phyloP scores from a whole-genome alignment of 2,888 invertebrate species.

The Drosophila lacicola region DNA sequence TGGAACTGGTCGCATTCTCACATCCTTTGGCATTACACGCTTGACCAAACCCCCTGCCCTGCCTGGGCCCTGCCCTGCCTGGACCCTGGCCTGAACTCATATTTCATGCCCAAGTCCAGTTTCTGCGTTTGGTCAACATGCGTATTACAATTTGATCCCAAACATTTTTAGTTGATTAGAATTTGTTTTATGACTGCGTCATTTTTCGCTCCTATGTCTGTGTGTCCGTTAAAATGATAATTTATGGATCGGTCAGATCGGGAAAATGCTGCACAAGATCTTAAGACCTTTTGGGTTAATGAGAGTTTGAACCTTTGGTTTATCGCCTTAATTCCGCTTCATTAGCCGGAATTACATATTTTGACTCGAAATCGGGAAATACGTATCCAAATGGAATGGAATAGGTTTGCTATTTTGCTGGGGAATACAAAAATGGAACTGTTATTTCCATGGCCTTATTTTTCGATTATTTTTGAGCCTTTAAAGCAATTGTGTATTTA shows the following conservation, averaged over 20 bases:
- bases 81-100: conserved; percentile 54
- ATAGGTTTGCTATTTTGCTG: too few relatives aligned
- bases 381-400: too few relatives aligned
- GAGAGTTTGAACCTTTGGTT: conserved; percentile 65
- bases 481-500: too few relatives aligned
- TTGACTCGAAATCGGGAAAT: background rate
- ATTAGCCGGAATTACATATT: conserved; percentile 38
- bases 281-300: conserved; percentile 49
- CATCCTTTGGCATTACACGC: conserved; percentile 81
- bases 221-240: conserved; percentile 60
- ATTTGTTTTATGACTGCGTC: conserved; percentile 71
- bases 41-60: conserved; percentile 63
- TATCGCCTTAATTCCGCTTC: conserved; percentile 52
- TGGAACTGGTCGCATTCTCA: conserved; percentile 55
- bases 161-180: conserved; percentile 57
- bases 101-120: conserved; percentile 59
- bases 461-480: too few relatives aligned
- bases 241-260: conserved; percentile 49
- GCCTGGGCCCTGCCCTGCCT: background rate
- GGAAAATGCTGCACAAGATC: background rate
- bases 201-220: conserved; percentile 31
- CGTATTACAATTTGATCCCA: conserved; percentile 70
- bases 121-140: conserved; percentile 53
- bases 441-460: too few relatives aligned
- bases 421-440: too few relatives aligned